Evolutionary conservation across 2,888 invertebrate species (phyloP).

Genomic region (Ectropis crepuscularia): DNA sequence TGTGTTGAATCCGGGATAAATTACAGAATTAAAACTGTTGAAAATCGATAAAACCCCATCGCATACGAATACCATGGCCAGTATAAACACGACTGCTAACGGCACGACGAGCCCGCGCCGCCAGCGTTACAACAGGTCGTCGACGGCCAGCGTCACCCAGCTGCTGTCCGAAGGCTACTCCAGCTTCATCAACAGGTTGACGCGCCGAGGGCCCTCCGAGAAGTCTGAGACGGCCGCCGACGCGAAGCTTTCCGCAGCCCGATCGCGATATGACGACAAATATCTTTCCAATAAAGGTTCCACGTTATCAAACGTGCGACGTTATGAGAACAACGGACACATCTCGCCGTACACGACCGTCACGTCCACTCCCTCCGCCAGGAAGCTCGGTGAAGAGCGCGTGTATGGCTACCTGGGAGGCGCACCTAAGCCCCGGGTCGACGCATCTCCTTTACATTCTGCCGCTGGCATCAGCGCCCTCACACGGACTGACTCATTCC

Average conservation of each 20-base stretch:
- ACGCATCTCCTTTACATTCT: slow-evolving; percentile 74
- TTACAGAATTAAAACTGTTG: slow-evolving; percentile 44
- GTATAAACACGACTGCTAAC: slow-evolving; percentile 68
- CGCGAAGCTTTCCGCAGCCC: slow-evolving; percentile 62
- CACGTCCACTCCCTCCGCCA: slow-evolving; percentile 55
- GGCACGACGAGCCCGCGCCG: slow-evolving; percentile 83
- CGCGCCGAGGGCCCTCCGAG: slow-evolving; percentile 91
- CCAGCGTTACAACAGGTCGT: slow-evolving; percentile 90
- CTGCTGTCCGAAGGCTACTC: slow-evolving; percentile 94
- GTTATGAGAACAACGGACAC: slow-evolving; percentile 76
- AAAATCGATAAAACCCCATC: slow-evolving; percentile 36
- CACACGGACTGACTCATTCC: slow-evolving; percentile 79
- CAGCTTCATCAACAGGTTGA: slow-evolving; percentile 92
- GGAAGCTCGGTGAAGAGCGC: slow-evolving; percentile 74
- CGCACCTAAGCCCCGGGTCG: slow-evolving; percentile 66
- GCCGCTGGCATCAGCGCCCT: slow-evolving; percentile 70
- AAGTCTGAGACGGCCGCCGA: slow-evolving; percentile 80
- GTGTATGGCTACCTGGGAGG: slow-evolving; percentile 72
- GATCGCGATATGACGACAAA: slow-evolving; percentile 76
- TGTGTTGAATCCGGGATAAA: slow-evolving; percentile 73
- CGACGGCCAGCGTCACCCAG: slow-evolving; percentile 93
- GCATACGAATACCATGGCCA: slow-evolving; percentile 61
- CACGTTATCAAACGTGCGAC: slow-evolving; percentile 68
- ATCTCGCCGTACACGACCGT: slow-evolving; percentile 73
- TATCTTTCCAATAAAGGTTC: slow-evolving; percentile 67